Evolutionary conservation across 2,888 invertebrate genomes (phyloP).

Genomic region (Hanleya hanleyi): DNA sequence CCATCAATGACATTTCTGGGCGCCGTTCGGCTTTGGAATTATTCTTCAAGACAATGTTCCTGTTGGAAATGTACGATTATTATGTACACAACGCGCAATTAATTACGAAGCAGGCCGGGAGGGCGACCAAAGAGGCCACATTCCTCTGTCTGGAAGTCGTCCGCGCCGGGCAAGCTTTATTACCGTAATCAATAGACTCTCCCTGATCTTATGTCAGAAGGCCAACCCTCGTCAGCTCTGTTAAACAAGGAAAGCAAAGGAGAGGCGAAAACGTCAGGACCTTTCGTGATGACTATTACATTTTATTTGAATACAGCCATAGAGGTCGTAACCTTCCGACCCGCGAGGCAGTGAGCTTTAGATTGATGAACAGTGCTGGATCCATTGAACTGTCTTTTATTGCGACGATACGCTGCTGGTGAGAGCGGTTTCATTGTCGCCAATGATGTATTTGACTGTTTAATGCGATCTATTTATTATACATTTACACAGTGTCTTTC

Average conservation of each 20-base stretch:
- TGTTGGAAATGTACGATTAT: background rate
- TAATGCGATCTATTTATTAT: too few species aligned
- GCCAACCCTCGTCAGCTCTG: background rate
- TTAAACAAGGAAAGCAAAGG: background rate
- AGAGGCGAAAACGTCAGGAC: background rate
- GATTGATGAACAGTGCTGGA: too few species aligned
- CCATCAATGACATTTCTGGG: too few species aligned
- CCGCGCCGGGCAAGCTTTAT: too few species aligned
- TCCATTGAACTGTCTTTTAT: too few species aligned
- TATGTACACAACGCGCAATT: background rate
- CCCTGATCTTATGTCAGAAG: background rate
- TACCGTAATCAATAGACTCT: background rate
- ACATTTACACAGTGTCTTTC: too few species aligned
- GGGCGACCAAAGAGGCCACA: background rate
- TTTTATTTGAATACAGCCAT: conserved; percentile 7
- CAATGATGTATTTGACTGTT: too few species aligned
- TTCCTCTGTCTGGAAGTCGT: background rate
- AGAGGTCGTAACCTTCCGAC: too few species aligned
- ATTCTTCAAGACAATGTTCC: background rate
- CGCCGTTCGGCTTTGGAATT: background rate
- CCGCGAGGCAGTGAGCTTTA: too few species aligned
- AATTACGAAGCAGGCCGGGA: background rate
- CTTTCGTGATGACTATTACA: conserved; percentile 3
- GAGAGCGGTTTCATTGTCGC: too few species aligned
- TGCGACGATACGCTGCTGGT: too few species aligned